Evolutionary conservation across 1,140 invertebrate species (phyloP), one percentile per base, ranked within the genome.

Genomic region (Mycetomoellerius zeteki): DNA sequence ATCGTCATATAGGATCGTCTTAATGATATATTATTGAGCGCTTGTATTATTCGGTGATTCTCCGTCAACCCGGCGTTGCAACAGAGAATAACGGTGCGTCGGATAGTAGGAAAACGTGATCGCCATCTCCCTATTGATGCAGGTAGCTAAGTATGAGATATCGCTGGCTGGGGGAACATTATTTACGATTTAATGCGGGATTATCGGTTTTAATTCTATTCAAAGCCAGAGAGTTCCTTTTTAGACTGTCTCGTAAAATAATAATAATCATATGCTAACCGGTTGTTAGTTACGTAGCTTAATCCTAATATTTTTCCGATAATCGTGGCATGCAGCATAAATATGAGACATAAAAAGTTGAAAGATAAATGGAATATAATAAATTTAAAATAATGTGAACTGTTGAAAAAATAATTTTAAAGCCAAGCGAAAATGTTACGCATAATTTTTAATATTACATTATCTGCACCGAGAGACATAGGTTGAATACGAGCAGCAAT

Each of bases 31-130:
- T 84, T 73, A 73, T 50, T 50, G 54, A 73, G 60, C 24, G 43
- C 69, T 37, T n/a, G 69, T 84, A 84, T 84, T 84, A 72, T 84
- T 84, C 56, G 47, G 62, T n/a, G 62, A 80, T 67, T 54, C 47
- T 27, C 30, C 6, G 27, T 43, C 21, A 30, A 6, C 21, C 8
- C 47, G 33, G 30, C 54, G 24, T 73, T 50, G 54, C 67, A 10
- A 73, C 65, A 47, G 16, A 30, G 54, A 12, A 72, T 82, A 82
- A 82, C 67, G 67, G 64, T 43, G 33, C 24, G 16, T 77, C 16
- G 47, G n/a, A 65, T 56, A 12, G 16, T 54, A 27, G 30, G 47
- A 52, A 67, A 80, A 69, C 14, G 30, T 24, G 52, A 82, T 71
- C 52, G 65, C 33, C 65, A n/a, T 81, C 30, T 37, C n/a, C 7